phyloP scores from a whole-genome alignment of 2,113 vertebrate species.

The Nycticryphes semicollaris region DNA sequence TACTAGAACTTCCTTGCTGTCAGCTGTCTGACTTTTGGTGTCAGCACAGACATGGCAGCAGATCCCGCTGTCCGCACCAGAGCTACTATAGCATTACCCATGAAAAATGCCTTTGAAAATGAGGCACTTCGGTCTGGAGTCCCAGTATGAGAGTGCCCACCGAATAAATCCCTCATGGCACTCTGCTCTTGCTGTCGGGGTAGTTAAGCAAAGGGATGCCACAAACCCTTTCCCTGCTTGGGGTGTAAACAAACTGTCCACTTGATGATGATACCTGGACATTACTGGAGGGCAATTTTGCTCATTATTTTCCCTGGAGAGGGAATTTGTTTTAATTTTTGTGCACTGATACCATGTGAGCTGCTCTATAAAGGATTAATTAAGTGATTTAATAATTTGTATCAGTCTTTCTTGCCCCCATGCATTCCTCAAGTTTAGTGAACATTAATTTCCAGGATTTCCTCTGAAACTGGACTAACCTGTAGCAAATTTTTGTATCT shows the following conservation, averaged over 20 bases:
- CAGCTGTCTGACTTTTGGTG: not conserved
- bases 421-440: not conserved
- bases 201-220: not conserved
- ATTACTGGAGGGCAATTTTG: not conserved
- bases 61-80: not conserved
- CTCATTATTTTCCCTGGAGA: not conserved
- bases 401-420: not conserved
- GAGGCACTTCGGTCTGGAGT: not conserved
- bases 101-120: not conserved
- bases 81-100: not conserved
- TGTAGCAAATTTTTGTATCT: not conserved
- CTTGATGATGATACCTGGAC: not conserved
- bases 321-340: not conserved
- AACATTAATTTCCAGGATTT: not conserved
- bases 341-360: not conserved
- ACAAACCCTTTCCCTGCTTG: not conserved
- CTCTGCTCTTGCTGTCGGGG: not conserved
- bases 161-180: fast-evolving
- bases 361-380: not conserved
- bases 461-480: not conserved
- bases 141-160: fast-evolving
- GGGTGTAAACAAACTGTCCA: not conserved
- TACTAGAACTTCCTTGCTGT: not conserved
- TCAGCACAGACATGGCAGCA: not conserved
- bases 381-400: not conserved